Percentiles rank a stretch among this genome's conserved stretches.
Conservation (phyloP, 2,113 vertebrate species). For the Passer montanus region DNA sequence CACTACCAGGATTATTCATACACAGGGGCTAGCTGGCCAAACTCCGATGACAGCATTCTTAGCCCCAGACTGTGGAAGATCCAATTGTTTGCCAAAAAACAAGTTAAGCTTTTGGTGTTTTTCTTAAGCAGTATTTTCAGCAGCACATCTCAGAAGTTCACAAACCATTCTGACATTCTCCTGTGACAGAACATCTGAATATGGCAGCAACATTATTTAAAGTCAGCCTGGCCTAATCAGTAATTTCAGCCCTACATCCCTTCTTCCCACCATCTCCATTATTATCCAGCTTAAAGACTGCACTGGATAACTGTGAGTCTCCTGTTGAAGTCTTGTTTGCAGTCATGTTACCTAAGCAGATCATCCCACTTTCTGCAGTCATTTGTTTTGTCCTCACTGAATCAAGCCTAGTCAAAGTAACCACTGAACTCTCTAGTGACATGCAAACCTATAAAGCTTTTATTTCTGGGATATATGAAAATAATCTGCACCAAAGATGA, state of each 20-base stretch:
- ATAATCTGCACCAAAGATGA: not conserved
- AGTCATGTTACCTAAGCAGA: not conserved
- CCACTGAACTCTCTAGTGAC: not conserved
- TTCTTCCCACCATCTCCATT: not conserved
- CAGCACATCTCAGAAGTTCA: not conserved
- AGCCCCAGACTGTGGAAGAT: not conserved
- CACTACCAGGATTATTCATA: not conserved
- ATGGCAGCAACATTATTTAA: not conserved
- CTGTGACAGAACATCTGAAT: not conserved
- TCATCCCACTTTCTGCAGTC: not conserved
- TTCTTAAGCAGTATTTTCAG: not conserved
- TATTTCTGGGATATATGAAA: not conserved
- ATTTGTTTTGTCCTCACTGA: not conserved
- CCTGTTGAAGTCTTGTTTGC: not conserved
- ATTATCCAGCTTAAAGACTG: not conserved
- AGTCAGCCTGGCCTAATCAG: not conserved
- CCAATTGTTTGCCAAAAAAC: not conserved
- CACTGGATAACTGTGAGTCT: not conserved
- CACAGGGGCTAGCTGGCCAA: not conserved
- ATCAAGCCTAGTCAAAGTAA: not conserved
- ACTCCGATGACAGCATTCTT: not conserved
- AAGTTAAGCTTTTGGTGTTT: not conserved
- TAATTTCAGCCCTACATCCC: not conserved
- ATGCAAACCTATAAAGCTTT: not conserved
- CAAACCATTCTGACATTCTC: not conserved